These are phyloP conservation scores for Sinocyclocheilus grahami DNA, from an alignment of 2,113 vertebrate genomes.

Conservation along the genomic window DNA sequence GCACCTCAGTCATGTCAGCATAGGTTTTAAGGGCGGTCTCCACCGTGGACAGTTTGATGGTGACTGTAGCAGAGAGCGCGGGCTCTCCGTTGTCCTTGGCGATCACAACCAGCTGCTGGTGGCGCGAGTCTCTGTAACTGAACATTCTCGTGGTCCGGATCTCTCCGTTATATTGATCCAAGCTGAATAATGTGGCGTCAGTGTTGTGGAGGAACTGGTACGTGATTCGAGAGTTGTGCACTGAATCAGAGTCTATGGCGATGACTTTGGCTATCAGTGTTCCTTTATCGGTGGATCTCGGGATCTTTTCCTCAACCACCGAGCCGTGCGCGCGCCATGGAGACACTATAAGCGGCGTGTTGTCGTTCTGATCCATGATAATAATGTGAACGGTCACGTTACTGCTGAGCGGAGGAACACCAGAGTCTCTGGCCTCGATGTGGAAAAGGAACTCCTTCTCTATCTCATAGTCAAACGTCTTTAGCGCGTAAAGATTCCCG, in stretches of 20 bases:
- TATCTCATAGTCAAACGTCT: conserved; percentile 71
- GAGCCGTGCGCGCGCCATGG: conserved; percentile 65
- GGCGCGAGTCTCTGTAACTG: conserved; percentile 75
- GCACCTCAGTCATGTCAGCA: conserved; percentile 76
- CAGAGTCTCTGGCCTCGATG: conserved; percentile 70
- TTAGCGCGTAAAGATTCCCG: conserved; percentile 71
- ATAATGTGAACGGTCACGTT: conserved; percentile 78
- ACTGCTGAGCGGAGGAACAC: conserved; percentile 71
- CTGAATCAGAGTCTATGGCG: conserved; percentile 75
- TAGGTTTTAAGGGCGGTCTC: conserved; percentile 66
- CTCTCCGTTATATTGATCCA: conserved; percentile 77
- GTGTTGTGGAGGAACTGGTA: conserved; percentile 80
- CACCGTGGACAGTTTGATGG: conserved; percentile 74
- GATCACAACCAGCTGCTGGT: conserved; percentile 76
- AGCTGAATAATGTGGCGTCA: conserved; percentile 78
- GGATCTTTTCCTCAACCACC: conserved; percentile 53
- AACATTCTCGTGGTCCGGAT: conserved; percentile 81
- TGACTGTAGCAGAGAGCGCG: conserved; percentile 79
- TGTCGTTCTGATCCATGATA: conserved; percentile 82
- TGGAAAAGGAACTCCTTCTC: conserved; percentile 71
- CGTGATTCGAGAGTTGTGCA: conserved; percentile 78
- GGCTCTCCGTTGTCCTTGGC: conserved; percentile 80
- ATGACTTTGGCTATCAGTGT: conserved; percentile 73
- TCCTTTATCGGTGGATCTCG: conserved; percentile 71
- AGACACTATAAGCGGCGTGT: conserved; percentile 77